These are phyloP conservation scores for Clusia tigrina DNA, from an alignment of 2,888 invertebrate genomes.

Conservation along the genomic window DNA sequence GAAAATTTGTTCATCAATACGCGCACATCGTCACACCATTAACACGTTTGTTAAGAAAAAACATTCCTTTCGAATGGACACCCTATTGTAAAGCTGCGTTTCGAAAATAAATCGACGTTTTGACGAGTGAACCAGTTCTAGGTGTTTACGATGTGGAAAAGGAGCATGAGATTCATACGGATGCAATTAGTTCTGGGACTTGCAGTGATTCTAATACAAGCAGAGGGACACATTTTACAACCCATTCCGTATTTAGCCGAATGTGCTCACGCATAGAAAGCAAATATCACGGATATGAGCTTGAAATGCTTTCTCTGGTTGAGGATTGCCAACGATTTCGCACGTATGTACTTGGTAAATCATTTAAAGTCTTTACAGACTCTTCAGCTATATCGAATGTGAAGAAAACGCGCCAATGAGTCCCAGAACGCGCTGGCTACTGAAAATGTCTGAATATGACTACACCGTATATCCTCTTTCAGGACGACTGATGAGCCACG, in stretches of 20 bases:
- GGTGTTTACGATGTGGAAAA: background rate
- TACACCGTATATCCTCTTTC: no score
- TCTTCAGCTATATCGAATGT: background rate
- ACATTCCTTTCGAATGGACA: background rate
- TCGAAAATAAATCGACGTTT: background rate
- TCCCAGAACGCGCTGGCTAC: no score
- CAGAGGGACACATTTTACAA: background rate
- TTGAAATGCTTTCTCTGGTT: no score
- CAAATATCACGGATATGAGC: no score
- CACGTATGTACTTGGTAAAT: background rate
- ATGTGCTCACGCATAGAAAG: no score
- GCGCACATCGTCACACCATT: background rate
- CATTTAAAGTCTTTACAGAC: background rate
- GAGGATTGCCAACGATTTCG: background rate
- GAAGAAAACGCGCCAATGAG: no score
- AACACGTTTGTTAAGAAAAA: background rate
- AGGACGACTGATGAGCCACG: no score
- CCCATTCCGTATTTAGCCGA: background rate
- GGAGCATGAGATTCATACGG: background rate
- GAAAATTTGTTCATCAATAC: background rate
- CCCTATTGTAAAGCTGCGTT: background rate
- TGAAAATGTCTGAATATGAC: no score
- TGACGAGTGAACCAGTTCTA: conserved; percentile 1
- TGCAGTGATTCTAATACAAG: background rate
- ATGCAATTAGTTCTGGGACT: no score